phyloP scores from a whole-genome alignment of 2,797 vertebrate species.

The Gymnothorax javanicus region DNA sequence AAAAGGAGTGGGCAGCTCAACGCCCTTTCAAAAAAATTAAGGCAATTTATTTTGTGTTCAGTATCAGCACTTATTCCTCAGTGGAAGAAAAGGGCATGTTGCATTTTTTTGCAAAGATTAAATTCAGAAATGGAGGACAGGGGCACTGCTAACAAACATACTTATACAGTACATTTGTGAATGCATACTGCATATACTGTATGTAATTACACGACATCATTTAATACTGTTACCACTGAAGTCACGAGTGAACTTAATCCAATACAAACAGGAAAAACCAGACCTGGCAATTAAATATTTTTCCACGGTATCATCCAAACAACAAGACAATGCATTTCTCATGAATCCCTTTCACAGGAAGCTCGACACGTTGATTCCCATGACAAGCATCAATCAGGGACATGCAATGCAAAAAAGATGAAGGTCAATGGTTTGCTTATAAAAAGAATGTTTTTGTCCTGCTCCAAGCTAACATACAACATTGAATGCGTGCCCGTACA shows the following conservation, averaged over 20 bases:
- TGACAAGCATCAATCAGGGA: neutral
- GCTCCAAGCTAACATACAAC: no score
- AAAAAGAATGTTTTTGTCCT: neutral
- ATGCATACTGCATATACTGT: neutral
- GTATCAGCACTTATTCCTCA: no score
- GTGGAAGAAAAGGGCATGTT: neutral
- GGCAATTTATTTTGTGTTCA: no score
- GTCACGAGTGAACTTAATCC: neutral
- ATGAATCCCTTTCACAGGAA: neutral
- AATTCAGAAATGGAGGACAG: neutral
- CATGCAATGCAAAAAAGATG: neutral
- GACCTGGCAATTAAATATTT: neutral
- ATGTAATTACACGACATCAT: neutral
- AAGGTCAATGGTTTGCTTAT: neutral
- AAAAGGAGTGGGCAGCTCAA: neutral
- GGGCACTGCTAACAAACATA: neutral
- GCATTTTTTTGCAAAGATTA: neutral
- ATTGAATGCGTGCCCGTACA: neutral
- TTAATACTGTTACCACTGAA: neutral
- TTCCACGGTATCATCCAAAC: neutral
- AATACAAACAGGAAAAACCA: conserved; percentile 2
- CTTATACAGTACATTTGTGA: neutral
- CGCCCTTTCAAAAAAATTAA: no score
- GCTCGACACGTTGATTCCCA: neutral
- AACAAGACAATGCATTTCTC: neutral